phyloP scores from a whole-genome alignment of 1,140 invertebrate species.

The Sipha flava region DNA sequence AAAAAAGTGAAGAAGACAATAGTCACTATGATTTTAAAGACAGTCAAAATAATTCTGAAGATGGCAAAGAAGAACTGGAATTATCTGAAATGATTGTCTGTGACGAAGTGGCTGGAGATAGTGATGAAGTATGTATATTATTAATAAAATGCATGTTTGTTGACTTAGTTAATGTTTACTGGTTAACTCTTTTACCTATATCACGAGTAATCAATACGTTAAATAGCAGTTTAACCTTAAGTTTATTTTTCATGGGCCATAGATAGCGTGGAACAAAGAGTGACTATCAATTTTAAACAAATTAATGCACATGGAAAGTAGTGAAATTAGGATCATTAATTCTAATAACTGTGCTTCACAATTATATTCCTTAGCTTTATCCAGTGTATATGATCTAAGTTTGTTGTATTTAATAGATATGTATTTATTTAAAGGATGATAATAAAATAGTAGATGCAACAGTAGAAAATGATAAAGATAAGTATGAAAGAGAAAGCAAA shows the following conservation, averaged over 20 bases:
- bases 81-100: conserved; percentile 31
- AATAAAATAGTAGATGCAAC: neutral
- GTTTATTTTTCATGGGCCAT: too few species aligned
- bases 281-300: too few species aligned
- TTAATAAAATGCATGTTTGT: too few species aligned
- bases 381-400: neutral
- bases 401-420: neutral
- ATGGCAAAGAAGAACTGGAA: conserved; percentile 21
- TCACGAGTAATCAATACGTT: too few species aligned
- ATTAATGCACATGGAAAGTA: too few species aligned
- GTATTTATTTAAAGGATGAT: neutral
- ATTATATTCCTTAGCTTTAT: neutral
- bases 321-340: too few species aligned
- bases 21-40: neutral
- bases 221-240: too few species aligned
- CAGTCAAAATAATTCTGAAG: conserved; percentile 18
- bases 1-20: neutral
- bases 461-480: neutral
- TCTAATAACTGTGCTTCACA: too few species aligned
- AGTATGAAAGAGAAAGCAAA: neutral
- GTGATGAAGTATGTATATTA: conserved; percentile 4
- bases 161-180: too few species aligned
- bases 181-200: too few species aligned
- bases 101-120: conserved; percentile 25
- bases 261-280: too few species aligned